Evolutionary conservation across 2,113 vertebrate genomes (phyloP), one percentile per base, ranked within the genome.

Genomic region (Odocoileus hemionus): DNA sequence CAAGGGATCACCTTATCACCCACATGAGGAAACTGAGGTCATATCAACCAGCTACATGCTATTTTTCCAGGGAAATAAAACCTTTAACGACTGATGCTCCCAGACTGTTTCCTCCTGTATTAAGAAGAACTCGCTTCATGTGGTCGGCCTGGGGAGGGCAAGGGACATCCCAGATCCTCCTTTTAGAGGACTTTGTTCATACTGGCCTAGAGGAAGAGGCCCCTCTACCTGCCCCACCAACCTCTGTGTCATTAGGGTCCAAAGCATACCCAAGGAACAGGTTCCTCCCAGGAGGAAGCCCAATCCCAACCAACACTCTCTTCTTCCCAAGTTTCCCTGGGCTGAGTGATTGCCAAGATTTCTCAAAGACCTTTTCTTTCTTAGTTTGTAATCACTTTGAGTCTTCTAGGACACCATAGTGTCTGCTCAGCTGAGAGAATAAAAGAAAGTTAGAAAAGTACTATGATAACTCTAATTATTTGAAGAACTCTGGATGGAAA

Each of bases 61-160:
- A 10, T 25, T 36, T 67, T 60, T 64, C 67, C n/a, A 36, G 7
- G 43, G 57, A 60, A 33, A 16, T 26, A 3, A 3, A 3, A 33
- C 19, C 25, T 2, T 25, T 28, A 3, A 16, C 1, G 3, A 23
- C 17, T 7, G n/a, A 23, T 7, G 9, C 1, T 3, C 1, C 0
- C 9, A 91, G 30, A 2, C 6, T 10, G 26, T 58, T 58, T 88
- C 26, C 4, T 0, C 3, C 45, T 13, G 1, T 28, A 4, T 55
- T 17, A 15, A 19, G 15, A 30, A 12, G 26, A 47, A 7, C 10
- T 47, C 1, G 3, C 4, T 45, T 23, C 14, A 0, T 1, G 0
- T 5, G 21, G 21, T 19, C 4, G 0, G 13, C 5, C 5, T 5
- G 3, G 55, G 23, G 23, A 54, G 12, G n/a, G 1, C 25, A n/a